Conservation (phyloP, 2,888 invertebrate genomes). For the Callyntrura sp. region DNA sequence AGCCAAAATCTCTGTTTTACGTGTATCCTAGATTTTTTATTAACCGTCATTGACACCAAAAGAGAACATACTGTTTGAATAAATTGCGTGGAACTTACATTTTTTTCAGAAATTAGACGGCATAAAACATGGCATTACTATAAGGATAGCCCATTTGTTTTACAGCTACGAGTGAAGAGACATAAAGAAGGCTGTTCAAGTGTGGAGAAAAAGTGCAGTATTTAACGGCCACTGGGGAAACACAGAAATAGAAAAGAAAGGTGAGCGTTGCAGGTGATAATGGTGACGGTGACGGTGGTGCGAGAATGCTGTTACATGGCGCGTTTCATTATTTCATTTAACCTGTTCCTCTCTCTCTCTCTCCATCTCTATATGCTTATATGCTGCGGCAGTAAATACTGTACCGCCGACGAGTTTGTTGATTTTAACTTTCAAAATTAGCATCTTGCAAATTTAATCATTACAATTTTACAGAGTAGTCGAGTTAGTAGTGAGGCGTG, state of each 20-base stretch:
- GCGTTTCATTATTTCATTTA: not conserved
- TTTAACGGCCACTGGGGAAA: not conserved
- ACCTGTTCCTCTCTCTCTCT: no score
- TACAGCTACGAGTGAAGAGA: conserved; percentile 8
- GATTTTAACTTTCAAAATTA: conserved; percentile 74
- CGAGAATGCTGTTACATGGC: not conserved
- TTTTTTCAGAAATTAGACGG: conserved; percentile 44
- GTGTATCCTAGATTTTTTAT: conserved; percentile 65
- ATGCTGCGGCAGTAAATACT: not conserved
- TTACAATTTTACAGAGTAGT: conserved; percentile 9
- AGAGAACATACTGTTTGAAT: conserved; percentile 33
- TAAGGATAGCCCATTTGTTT: conserved; percentile 41
- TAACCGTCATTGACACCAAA: conserved; percentile 68
- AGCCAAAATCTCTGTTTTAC: conserved; percentile 34
- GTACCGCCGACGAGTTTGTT: conserved; percentile 45
- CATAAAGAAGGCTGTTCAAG: not conserved
- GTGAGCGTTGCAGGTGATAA: not conserved
- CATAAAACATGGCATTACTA: conserved; percentile 35
- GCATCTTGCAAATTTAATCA: conserved; percentile 70
- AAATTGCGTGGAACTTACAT: conserved; percentile 33
- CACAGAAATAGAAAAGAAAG: not conserved
- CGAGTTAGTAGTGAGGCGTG: not conserved
- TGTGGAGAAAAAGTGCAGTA: not conserved
- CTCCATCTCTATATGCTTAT: not conserved
- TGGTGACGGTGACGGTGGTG: not conserved